Base-by-base conservation (phyloP, 2,888 invertebrate species). In the Cosmia pyralina region DNA sequence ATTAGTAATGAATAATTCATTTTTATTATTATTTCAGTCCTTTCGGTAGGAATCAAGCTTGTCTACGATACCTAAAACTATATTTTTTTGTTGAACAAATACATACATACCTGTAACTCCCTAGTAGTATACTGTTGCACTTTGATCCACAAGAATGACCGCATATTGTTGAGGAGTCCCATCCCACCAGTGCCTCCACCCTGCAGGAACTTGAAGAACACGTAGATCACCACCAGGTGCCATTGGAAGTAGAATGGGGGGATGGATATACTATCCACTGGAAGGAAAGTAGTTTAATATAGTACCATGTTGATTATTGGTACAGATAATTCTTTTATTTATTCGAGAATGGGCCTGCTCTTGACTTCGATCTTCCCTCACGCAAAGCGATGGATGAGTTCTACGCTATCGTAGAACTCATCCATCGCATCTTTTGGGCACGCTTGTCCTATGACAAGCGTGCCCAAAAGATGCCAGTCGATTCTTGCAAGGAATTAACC, bases 101-200 rank as follows among this genome's bases (percentile, higher is more conserved):
- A 98, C 97, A 41, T n/a, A 28, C 63, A 46, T 92, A 98, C 97
- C 96, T 99, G 98, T 71, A 99, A 97, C 94, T 99, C 98, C 79
- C 99, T 97, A 11, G 99, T 99, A 2, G 99, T 99, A 91, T 98
- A 99, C 92, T 99, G 99, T 88, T 99, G 99, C 62, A 99, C 98
- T 88, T 97, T 97, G 87, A 99, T 99, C 99, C 99, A 99, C 3
- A 99, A 94, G 90, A 99, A 98, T 0, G 98, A 98, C 58, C 99
- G 97, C 17, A 99, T 89, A 93, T 99, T 99, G 93, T 99, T 99
- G 64, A 99, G 95, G 67, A 99, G 95, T 0, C 99, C 99, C 98
- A 98, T 99, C 1, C 98, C 97, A 1, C 98, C 99, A 1, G 98
- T 98, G 63, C 99, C 99, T 15, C 99, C 99, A 3, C 99, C 99